Evolutionary conservation across 23 tunicate species (phyloP).

Genomic region (Trididemnum miniatum): DNA sequence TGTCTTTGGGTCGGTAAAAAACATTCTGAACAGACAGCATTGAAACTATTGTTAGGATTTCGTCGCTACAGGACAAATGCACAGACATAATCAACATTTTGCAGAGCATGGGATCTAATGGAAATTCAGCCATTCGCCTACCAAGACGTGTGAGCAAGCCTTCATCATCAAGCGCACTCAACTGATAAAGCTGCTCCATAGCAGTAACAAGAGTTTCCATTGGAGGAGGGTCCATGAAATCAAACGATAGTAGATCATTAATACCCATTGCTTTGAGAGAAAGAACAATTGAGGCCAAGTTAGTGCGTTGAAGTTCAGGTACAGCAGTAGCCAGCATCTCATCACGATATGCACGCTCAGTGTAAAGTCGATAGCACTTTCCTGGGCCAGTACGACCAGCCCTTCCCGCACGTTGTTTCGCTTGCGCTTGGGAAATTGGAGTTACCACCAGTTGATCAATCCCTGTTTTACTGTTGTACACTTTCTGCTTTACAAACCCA

Average conservation of each 20-base stretch:
- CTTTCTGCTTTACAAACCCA: constrained; percentile 98
- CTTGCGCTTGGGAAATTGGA: constrained; percentile 96
- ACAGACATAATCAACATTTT: constrained; percentile 99
- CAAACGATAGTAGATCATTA: constrained; percentile 95
- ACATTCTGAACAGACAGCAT: constrained; percentile 95
- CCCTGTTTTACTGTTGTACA: constrained; percentile 93
- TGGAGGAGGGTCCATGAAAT: constrained; percentile 99
- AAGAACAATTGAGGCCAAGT: constrained; percentile 90
- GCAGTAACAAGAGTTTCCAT: constrained; percentile 97
- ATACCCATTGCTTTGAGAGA: constrained; percentile 92
- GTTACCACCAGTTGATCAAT: constrained; percentile 98
- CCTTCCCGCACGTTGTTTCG: constrained; percentile 97
- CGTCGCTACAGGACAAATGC: constrained; percentile 89
- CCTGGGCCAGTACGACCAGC: constrained; percentile 99
- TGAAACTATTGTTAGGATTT: constrained; percentile 92
- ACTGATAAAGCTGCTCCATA: constrained; percentile 93
- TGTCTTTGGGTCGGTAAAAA: constrained; percentile 98
- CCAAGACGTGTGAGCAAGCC: constrained; percentile 93
- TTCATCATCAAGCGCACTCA: constrained; percentile 98
- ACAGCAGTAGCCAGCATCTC: constrained; percentile 96
- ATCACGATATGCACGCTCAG: constrained; percentile 98
- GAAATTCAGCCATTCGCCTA: constrained; percentile 99
- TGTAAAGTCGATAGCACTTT: constrained; percentile 91
- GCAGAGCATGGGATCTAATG: constrained; percentile 97
- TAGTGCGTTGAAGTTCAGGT: constrained; percentile 98